These are phyloP conservation scores for Tetraneura akinire DNA, from an alignment of 1,140 invertebrate genomes.

Conservation along the genomic window DNA sequence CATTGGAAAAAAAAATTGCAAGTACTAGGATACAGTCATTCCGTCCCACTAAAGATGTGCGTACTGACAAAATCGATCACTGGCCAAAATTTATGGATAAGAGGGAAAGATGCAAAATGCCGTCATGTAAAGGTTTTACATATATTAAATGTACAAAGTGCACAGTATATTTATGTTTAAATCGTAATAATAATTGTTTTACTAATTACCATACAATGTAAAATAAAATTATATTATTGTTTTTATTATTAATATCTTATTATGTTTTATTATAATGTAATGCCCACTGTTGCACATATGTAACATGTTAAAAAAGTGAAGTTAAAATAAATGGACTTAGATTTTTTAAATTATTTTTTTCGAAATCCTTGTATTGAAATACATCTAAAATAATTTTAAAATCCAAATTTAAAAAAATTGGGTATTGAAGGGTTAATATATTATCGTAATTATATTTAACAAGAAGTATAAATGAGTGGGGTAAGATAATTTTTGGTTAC, in stretches of 20 bases:
- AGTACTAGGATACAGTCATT: constrained; percentile 1
- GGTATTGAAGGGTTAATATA: no score
- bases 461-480: no score
- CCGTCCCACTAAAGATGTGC: constrained; percentile 47
- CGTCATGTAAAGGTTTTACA: constrained; percentile 52
- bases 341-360: constrained; percentile 26
- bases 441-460: no score
- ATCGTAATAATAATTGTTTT: constrained; percentile 43
- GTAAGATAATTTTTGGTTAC: constrained; percentile 52
- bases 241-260: no score
- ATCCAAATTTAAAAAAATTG: no score
- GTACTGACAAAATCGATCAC: constrained; percentile 53
- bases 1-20: not conserved
- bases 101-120: constrained; percentile 53
- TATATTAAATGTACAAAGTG: constrained; percentile 51
- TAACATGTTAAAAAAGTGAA: not conserved
- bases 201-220: constrained; percentile 3
- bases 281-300: constrained; percentile 19
- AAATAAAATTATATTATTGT: not conserved
- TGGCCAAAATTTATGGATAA: constrained; percentile 54
- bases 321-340: constrained; percentile 10
- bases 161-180: constrained; percentile 46
- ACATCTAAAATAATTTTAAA: no score
- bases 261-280: no score
- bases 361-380: constrained; percentile 15